Percentiles rank a stretch among this genome's conserved stretches.
phyloP scores from a whole-genome alignment of 2,797 vertebrate species.

The Dendrocincla tyrannina region DNA sequence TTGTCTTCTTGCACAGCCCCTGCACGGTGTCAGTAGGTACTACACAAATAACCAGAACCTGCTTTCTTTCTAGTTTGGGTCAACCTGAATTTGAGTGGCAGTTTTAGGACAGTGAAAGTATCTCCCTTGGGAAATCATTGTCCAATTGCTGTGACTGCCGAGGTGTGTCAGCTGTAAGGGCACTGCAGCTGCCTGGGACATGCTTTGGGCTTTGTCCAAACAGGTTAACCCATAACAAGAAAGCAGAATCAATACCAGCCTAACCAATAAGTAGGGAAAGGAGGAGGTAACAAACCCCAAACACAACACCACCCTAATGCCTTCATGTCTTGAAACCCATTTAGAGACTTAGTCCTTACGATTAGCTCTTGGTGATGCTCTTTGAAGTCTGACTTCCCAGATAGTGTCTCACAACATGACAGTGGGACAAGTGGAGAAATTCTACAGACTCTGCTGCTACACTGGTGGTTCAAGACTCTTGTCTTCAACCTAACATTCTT shows the following conservation, averaged over 20 bases:
- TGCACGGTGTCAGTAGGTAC: rapidly evolving
- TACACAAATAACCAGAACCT: not conserved
- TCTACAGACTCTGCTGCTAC: not conserved
- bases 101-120: not conserved
- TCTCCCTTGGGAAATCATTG: not conserved
- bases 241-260: not conserved
- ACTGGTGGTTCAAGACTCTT: not conserved
- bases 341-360: not conserved
- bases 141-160: not conserved
- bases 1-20: not conserved
- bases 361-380: rapidly evolving
- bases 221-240: rapidly evolving
- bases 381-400: not conserved
- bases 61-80: not conserved
- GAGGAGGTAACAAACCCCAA: not conserved
- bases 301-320: not conserved
- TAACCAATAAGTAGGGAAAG: not conserved
- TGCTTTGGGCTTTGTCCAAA: not conserved
- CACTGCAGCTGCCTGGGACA: not conserved
- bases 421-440: not conserved
- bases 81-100: not conserved
- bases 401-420: not conserved
- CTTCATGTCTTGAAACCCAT: not conserved
- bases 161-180: rapidly evolving
- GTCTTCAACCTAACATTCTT: not conserved